A percentile compares a stretch with the other conserved stretches of the same genome.
Conservation (phyloP, 2,888 invertebrate genomes). For the Melanophora roralis region DNA sequence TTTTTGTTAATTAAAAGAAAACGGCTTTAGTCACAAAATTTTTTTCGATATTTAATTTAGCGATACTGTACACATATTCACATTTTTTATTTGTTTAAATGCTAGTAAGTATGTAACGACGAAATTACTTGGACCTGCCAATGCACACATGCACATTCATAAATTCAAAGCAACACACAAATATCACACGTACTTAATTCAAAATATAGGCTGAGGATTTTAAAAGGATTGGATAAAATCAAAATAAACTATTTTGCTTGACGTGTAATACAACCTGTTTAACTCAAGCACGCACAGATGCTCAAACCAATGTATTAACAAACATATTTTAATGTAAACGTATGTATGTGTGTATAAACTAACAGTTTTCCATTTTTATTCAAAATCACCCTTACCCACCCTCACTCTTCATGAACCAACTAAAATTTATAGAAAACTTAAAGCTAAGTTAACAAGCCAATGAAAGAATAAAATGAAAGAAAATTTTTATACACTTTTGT, state of each 20-base stretch:
- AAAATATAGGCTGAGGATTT: slow-evolving; percentile 53
- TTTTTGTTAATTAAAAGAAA: too few relatives aligned
- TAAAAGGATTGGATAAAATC: slow-evolving; percentile 53
- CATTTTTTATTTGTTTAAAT: too few relatives aligned
- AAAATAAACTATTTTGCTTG: slow-evolving; percentile 47
- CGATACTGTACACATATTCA: too few relatives aligned
- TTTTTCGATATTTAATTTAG: too few relatives aligned
- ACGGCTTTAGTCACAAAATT: too few relatives aligned
- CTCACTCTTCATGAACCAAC: slow-evolving; percentile 17
- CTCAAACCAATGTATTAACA: too few relatives aligned
- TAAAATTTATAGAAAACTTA: slow-evolving; percentile 56
- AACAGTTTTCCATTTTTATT: background rate
- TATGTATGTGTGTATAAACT: background rate
- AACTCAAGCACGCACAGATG: background rate
- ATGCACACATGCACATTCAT: background rate
- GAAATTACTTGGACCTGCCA: slow-evolving; percentile 47
- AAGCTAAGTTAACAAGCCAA: slow-evolving; percentile 59
- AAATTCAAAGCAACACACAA: slow-evolving; percentile 3
- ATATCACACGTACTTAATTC: slow-evolving; percentile 37
- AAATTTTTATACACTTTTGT: slow-evolving; percentile 13
- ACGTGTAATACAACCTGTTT: slow-evolving; percentile 42
- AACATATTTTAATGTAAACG: too few relatives aligned
- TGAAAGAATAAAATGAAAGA: slow-evolving; percentile 42
- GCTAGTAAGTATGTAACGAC: too few relatives aligned
- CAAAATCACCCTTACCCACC: background rate